Base-by-base conservation (phyloP, 2,888 invertebrate species). In the Lottia scabra region DNA sequence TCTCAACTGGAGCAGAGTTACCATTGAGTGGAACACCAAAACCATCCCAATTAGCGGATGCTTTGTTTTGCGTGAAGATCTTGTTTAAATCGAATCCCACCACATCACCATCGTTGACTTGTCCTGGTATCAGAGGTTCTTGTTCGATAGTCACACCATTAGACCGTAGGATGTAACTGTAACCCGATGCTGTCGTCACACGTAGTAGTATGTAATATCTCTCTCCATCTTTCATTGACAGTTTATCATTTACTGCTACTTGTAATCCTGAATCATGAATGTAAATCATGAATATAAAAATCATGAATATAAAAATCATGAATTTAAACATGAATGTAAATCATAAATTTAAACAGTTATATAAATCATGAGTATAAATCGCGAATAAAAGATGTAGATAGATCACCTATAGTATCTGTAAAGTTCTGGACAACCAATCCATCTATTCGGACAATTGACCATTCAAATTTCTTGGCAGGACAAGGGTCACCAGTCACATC, bases 401-500 rank as follows among this genome's bases (percentile, higher is more conserved):
- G 30, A 79, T 56, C 72, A 81, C 81, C 77, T 46, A 71, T 63
- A 68, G 80, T 80, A 62, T 82, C 77, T 1, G 72, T 70, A 67
- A 70, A 82, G 5, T 78, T 68, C 56, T 77, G 79, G 6, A 81
- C 72, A 8, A 80, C 72, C 2, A 67, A 56, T 0, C 84, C 84
- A 68, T 84, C 84, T 27, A 81, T 77, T 62, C 80, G 70, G 64
- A 82, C 78, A 3, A 85, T 77, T 38, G 81, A 72, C 83, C 84
- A 84, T 67, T 82, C 74, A 67, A 81, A 85, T 23, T 75, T 77
- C 4, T 74, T 70, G 12, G 76, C 81, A 26, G 85, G 85, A 73
- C 85, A 85, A 0, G 83, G 84, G 67, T 85, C 85, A 15, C 84
- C 85, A 10, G 77, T 74, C 12, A 81, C 78, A 65, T 84, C 83